Percentiles rank a stretch among this genome's conserved stretches.
Conservation (phyloP, 92 coral and sea anemone species). For the Hydrozoanthus gracilis region DNA sequence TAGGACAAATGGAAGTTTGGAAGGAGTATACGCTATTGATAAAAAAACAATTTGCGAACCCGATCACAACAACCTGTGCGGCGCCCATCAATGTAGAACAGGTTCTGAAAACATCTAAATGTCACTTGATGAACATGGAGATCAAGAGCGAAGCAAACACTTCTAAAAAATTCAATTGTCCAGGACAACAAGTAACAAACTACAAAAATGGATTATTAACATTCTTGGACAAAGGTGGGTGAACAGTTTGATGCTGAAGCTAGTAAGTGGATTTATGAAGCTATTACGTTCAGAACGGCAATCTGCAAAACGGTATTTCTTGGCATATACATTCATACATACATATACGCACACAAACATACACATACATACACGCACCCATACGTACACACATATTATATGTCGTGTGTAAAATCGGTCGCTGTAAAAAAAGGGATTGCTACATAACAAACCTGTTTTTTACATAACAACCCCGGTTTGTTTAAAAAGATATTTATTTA, state of each 20-base stretch:
- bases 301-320: too few species aligned
- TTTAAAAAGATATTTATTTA: too few species aligned
- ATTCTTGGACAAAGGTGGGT: neutral
- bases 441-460: too few species aligned
- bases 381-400: too few species aligned
- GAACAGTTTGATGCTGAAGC: neutral
- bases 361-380: too few species aligned
- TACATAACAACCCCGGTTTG: too few species aligned
- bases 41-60: neutral
- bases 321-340: too few species aligned
- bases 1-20: slow-evolving; percentile 5
- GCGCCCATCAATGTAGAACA: neutral
- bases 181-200: slow-evolving; percentile 68
- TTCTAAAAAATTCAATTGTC: slow-evolving; percentile 59
- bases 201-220: slow-evolving; percentile 74
- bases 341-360: too few species aligned
- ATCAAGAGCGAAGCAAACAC: slow-evolving; percentile 52
- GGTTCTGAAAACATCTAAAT: slow-evolving; percentile 40
- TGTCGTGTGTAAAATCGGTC: too few species aligned
- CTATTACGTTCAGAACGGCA: too few species aligned
- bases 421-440: too few species aligned
- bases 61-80: slow-evolving; percentile 10
- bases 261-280: too few species aligned
- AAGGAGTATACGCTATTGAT: neutral
- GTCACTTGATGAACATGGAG: slow-evolving; percentile 79